Evolutionary conservation across 2,797 vertebrate species (phyloP), one percentile per base, ranked within the genome.

Genomic region (Macroramphosus scolopax): DNA sequence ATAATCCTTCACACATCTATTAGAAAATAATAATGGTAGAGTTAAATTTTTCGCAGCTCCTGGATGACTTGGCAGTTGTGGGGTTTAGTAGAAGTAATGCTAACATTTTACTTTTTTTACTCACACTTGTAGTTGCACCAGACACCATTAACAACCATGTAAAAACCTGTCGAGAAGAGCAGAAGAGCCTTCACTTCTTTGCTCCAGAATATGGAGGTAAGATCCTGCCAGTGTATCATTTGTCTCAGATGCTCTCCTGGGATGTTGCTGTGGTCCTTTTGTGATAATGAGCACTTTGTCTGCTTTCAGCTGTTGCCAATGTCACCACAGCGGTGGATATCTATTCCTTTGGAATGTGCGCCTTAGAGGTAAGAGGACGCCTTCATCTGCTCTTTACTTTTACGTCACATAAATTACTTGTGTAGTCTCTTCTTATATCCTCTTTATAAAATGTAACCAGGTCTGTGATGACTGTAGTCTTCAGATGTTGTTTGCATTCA

Each of bases 271-370:
- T 24, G 17, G 29, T 46, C 45, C 10, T 61, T 11, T 48, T 18
- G 33, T 51, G 9, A 5, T 67, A 42, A 72, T 67, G 18, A 10
- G 17, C 5, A n/a, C 13, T 32, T 9, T 41, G 13, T 73, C 28
- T 63, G 64, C 44, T 83, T 87, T 17, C 86, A 99, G 96, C 95
- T 75, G 95, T 98, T 76, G 92, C 93, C 64, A 93, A 89, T 4
- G 96, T 99, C 59, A 99, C 96, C 69, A 99, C 96, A 14, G 96
- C 96, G 1, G 96, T 99, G 82, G 96, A 99, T 79, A 99, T 99
- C 68, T 99, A 99, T 77, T 99, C 96, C 61, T 99, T 99, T 45
- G 96, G 96, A 72, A 98, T 99, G 96, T 99, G 96, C 85, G 96
- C 96, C 26, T 89, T 99, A 83, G 96, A 99, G 94, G 96, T 91